Evolutionary conservation across 2,888 invertebrate genomes (phyloP), one percentile per base, ranked within the genome.

Genomic region (Alitta virens): DNA sequence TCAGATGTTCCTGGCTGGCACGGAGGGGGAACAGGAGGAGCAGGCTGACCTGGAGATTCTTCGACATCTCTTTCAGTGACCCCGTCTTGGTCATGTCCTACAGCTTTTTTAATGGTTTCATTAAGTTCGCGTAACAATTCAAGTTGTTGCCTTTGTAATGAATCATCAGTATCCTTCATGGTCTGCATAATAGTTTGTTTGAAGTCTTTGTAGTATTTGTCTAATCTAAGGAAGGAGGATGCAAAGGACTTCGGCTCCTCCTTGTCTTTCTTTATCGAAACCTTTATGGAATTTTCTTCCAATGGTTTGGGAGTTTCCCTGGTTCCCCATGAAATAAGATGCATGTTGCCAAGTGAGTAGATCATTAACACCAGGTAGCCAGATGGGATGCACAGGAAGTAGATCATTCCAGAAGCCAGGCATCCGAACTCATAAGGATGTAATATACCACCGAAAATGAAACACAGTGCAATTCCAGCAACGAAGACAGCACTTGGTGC

Each of bases 251-350:
- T 27, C 12, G 38, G 25, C 2, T n/a, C 38, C n/a, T n/a, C n/a
- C n/a, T n/a, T n/a, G 9, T 69, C 50, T 24, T 70, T 53, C 68
- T 71, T 55, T 65, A 65, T 27, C 62, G 50, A 46, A 59, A 56
- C 18, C 66, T 66, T 24, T 68, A 62, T 53, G 65, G 64, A 56
- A 54, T 68, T 74, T n/a, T 66, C 27, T 53, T 77, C 72, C 7
- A 63, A 65, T 57, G 71, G 74, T 50, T 71, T 75, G 0, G 75
- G 71, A 1, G 72, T 74, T 61, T 79, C 78, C 53, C 79, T 60
- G 0, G 79, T 79, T 50, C 79, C 79, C 79, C 79, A 79, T 0
- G 75, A 75, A 5, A 78, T 73, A 43, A 72, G 69, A 68, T 78
- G 71, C 58, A 79, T 63, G 58, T 78, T 78, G 63, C 72, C 68